Conservation (phyloP, 2,797 vertebrate species). For the Adrianichthys oophorus region DNA sequence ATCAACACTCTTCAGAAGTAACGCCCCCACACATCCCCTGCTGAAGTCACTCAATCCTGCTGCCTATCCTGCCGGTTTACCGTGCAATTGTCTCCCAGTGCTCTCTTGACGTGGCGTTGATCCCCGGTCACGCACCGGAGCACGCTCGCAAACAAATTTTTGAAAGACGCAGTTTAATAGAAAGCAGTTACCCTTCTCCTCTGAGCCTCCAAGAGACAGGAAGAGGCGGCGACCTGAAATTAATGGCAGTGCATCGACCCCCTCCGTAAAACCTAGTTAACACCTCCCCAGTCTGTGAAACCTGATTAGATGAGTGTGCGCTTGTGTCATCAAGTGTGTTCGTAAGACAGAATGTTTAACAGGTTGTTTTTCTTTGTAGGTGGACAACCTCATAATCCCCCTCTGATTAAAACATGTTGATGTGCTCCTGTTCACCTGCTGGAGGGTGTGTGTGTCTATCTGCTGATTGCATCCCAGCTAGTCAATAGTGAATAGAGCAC, state of each 20-base stretch:
- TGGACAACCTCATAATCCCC: slow-evolving; percentile 44
- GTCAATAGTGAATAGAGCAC: slow-evolving; percentile 83
- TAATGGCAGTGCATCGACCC: slow-evolving; percentile 69
- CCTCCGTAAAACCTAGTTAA: slow-evolving; percentile 71
- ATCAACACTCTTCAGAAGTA: slow-evolving; percentile 47
- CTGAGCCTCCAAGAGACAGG: slow-evolving; percentile 20
- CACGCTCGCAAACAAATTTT: slow-evolving; percentile 19
- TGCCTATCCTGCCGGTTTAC: slow-evolving; percentile 40
- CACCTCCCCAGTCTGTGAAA: slow-evolving; percentile 68
- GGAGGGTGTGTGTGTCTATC: slow-evolving; percentile 24
- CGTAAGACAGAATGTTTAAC: slow-evolving; percentile 42
- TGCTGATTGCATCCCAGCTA: slow-evolving; percentile 71
- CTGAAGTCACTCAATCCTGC: slow-evolving; percentile 34
- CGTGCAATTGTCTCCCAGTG: slow-evolving; percentile 42
- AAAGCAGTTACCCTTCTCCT: slow-evolving; percentile 59
- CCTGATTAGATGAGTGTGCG: slow-evolving; percentile 59
- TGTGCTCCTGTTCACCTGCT: slow-evolving; percentile 12
- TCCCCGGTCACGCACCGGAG: slow-evolving; percentile 37
- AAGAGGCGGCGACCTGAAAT: slow-evolving; percentile 50
- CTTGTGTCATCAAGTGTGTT: slow-evolving; percentile 42
- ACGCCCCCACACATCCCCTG: neutral
- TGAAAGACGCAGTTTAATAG: slow-evolving; percentile 55
- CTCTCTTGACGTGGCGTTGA: slow-evolving; percentile 53
- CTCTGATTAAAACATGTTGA: slow-evolving; percentile 58
- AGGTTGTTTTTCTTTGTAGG: slow-evolving; percentile 43